Percentiles rank a stretch among this genome's conserved stretches.
Conservation (phyloP, 2,797 vertebrate species). For the Rousettus madagascariensis region DNA sequence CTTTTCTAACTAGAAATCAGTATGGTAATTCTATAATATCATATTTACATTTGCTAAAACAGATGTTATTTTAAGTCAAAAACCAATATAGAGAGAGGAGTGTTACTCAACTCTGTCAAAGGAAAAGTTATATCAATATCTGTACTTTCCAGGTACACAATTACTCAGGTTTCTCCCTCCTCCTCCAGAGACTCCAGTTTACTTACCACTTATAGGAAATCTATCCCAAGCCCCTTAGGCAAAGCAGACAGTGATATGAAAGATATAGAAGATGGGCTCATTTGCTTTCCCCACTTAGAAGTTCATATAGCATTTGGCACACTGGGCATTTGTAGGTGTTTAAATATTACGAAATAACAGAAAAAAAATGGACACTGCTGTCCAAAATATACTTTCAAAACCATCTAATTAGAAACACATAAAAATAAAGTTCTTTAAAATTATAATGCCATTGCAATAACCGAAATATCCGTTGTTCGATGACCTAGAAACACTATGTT, state of each 20-base stretch:
- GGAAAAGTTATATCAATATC: slow-evolving; percentile 27
- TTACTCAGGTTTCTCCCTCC: background rate
- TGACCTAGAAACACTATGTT: background rate
- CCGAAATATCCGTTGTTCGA: slow-evolving; percentile 4
- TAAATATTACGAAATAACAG: slow-evolving; percentile 51
- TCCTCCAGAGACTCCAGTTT: slow-evolving; percentile 37
- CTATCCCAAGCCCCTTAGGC: slow-evolving; percentile 57
- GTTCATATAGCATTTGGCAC: slow-evolving; percentile 45
- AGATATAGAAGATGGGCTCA: slow-evolving; percentile 34
- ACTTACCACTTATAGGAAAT: slow-evolving; percentile 67
- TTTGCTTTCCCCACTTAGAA: slow-evolving; percentile 45
- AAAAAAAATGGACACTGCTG: background rate
- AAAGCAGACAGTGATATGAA: slow-evolving; percentile 61
- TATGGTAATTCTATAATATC: background rate
- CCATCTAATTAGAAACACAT: background rate
- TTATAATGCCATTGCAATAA: background rate
- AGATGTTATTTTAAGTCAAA: slow-evolving; percentile 23
- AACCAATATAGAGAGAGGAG: background rate
- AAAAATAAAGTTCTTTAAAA: slow-evolving; percentile 30
- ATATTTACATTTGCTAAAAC: slow-evolving; percentile 34
- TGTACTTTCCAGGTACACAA: slow-evolving; percentile 25
- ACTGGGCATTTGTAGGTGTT: slow-evolving; percentile 19
- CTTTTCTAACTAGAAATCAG: background rate
- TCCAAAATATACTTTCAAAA: slow-evolving; percentile 52
- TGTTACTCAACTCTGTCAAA: background rate